Percentiles rank a stretch among this genome's conserved stretches.
Conservation (phyloP, 1,140 invertebrate genomes). For the Stenopsyche tienmushanensis region DNA sequence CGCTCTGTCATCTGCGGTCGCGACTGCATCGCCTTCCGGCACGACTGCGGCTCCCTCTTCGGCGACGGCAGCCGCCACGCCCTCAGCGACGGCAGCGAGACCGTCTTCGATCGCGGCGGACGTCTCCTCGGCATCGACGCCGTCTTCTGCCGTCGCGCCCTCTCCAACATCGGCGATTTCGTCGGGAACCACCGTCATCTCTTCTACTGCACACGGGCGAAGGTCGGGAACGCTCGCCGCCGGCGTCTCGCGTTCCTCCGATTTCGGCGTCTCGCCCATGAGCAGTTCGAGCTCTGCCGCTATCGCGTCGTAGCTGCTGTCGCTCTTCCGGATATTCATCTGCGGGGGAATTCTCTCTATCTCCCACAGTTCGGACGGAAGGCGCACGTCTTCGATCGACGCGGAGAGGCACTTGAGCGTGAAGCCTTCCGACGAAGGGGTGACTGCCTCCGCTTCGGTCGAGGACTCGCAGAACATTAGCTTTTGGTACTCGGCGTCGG, state of each 20-base stretch:
- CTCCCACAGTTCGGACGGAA: slow-evolving; percentile 52
- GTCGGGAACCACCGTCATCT: background rate
- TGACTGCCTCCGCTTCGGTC: background rate
- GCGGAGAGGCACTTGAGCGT: slow-evolving; percentile 38
- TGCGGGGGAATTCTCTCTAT: slow-evolving; percentile 52
- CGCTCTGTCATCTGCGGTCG: too few species aligned
- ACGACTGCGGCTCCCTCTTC: background rate
- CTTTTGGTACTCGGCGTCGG: slow-evolving; percentile 10
- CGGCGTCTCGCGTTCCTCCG: background rate
- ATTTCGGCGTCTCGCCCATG: slow-evolving; percentile 49
- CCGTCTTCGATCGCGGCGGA: too few species aligned
- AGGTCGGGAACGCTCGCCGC: background rate
- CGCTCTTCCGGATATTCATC: slow-evolving; percentile 48
- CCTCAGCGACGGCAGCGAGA: too few species aligned
- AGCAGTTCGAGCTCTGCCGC: slow-evolving; percentile 54
- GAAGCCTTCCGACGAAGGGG: background rate
- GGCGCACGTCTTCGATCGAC: slow-evolving; percentile 46
- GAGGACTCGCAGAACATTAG: background rate
- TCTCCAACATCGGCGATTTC: background rate
- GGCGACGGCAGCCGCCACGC: too few species aligned
- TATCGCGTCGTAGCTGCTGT: slow-evolving; percentile 55
- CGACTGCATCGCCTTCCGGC: background rate
- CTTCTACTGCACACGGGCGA: background rate
- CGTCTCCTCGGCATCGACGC: background rate
- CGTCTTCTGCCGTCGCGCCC: background rate